Evolutionary conservation across 2,797 vertebrate species (phyloP).

Genomic region (Simalia tracyae): DNA sequence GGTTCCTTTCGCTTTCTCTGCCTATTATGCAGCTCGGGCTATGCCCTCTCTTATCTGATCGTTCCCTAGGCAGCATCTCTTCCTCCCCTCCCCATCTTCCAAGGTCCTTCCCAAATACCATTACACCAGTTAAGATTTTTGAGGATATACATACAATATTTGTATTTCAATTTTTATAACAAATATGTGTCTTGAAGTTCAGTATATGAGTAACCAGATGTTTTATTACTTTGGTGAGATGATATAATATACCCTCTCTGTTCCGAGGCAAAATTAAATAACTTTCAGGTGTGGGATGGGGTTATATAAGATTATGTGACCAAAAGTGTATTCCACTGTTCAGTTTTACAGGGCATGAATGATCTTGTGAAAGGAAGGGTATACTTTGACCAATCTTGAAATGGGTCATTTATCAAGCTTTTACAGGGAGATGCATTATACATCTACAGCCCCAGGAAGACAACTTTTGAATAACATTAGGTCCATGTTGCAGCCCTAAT

Average conservation of each 20-base stretch:
- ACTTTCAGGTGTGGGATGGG: not conserved
- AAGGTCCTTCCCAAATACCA: too few species aligned
- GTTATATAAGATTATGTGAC: not conserved
- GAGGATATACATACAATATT: not conserved
- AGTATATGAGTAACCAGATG: slow-evolving; percentile 8
- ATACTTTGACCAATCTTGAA: not conserved
- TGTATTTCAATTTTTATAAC: slow-evolving; percentile 7
- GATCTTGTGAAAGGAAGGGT: not conserved
- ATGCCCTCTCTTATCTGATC: too few species aligned
- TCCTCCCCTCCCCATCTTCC: too few species aligned
- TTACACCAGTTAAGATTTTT: not conserved
- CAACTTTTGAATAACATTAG: not conserved
- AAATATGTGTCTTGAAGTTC: not conserved
- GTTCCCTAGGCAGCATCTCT: too few species aligned
- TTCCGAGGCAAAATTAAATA: not conserved
- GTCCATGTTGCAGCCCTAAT: not conserved
- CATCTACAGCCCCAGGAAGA: not conserved
- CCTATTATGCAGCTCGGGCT: too few species aligned
- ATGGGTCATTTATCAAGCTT: not conserved
- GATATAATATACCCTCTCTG: not conserved
- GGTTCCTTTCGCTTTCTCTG: too few species aligned
- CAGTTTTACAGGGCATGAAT: not conserved
- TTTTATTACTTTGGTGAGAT: not conserved
- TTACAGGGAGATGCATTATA: not conserved
- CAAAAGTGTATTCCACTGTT: not conserved